Percentiles rank a stretch among this genome's conserved stretches.
Evolutionary conservation across 2,797 vertebrate genomes (phyloP).

Genomic region (Ammospiza maritima): DNA sequence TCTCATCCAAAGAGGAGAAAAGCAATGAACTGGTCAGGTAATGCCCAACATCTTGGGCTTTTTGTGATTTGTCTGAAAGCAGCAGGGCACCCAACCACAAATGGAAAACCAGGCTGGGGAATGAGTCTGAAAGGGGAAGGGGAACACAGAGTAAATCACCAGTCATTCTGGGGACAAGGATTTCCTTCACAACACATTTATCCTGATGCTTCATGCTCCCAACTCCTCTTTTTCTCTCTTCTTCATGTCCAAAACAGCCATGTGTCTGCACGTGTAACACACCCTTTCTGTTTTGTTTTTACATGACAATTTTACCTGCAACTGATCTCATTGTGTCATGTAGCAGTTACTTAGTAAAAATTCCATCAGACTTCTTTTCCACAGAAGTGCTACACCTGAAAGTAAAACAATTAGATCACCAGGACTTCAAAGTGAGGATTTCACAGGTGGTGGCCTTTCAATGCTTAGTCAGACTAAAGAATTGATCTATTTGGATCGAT

Average conservation of each 20-base stretch:
- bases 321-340: rapidly evolving
- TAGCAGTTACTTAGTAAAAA: not conserved
- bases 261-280: rapidly evolving
- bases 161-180: rapidly evolving
- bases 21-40: not conserved
- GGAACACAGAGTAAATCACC: not conserved
- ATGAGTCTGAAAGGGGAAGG: not conserved
- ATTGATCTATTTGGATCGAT: not conserved
- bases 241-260: not conserved
- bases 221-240: rapidly evolving
- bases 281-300: not conserved
- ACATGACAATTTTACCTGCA: not conserved
- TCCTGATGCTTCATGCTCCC: not conserved
- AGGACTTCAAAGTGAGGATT: not conserved
- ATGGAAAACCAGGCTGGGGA: not conserved
- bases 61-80: not conserved
- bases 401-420: not conserved
- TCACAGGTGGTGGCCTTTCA: not conserved
- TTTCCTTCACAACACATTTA: not conserved
- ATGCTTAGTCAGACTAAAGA: not conserved
- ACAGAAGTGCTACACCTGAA: not conserved
- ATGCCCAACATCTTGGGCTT: not conserved
- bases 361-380: not conserved
- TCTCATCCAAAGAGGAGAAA: not conserved
- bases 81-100: rapidly evolving